These are phyloP conservation scores for Fundulus diaphanus DNA, from an alignment of 2,797 vertebrate genomes.

Conservation along the genomic window DNA sequence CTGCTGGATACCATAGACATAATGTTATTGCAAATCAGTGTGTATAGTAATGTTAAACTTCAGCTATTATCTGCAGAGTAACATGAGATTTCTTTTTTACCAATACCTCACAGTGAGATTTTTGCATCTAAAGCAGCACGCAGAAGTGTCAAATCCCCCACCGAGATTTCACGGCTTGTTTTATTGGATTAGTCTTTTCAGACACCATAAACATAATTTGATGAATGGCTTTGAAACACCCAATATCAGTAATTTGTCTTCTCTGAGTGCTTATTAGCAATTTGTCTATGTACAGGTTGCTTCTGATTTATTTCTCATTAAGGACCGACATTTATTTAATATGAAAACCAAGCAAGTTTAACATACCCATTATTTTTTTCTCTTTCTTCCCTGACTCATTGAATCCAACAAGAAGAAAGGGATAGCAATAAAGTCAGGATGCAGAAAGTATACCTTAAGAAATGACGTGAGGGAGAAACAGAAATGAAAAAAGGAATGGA, in stretches of 20 bases:
- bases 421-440: constrained; percentile 7
- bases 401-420: constrained; percentile 17
- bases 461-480: neutral
- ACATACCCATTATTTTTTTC: neutral
- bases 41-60: neutral
- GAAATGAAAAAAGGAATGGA: neutral
- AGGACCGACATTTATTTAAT: neutral
- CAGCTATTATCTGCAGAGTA: neutral
- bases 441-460: constrained; percentile 14
- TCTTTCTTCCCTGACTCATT: neutral
- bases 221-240: constrained; percentile 11
- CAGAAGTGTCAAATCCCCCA: neutral
- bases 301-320: constrained; percentile 4
- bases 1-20: no score
- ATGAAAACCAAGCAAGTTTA: neutral
- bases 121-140: neutral
- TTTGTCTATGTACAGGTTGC: constrained; percentile 6
- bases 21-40: neutral
- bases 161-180: constrained; percentile 4
- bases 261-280: neutral
- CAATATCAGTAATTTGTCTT: neutral
- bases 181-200: constrained; percentile 12
- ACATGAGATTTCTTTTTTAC: neutral
- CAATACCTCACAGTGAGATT: neutral
- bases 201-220: constrained; percentile 6